phyloP scores from a whole-genome alignment of 2,113 vertebrate species.

The Craseonycteris thonglongyai region DNA sequence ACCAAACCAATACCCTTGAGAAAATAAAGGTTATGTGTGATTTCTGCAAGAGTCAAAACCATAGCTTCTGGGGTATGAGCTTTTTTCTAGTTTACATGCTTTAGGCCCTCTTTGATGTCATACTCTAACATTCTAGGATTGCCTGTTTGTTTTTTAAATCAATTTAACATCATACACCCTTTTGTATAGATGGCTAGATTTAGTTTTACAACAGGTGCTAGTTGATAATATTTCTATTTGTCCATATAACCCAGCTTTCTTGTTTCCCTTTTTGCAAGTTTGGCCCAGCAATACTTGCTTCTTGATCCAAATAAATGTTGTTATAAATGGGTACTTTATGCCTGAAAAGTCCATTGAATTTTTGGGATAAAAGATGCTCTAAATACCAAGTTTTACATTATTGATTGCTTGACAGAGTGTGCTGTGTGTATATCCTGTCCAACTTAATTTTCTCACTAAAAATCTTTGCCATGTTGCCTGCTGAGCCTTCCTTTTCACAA shows the following conservation, averaged over 20 bases:
- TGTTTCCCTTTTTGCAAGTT: not conserved
- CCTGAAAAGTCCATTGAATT: conserved; percentile 30
- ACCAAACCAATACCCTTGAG: not conserved
- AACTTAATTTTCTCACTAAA: conserved; percentile 64
- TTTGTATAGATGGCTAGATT: not conserved
- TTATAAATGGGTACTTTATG: not conserved
- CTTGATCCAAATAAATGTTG: not conserved
- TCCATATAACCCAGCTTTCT: not conserved
- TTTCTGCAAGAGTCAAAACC: not conserved
- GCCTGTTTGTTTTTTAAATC: not conserved
- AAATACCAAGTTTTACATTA: conserved; percentile 61
- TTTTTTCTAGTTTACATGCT: not conserved
- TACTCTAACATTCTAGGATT: not conserved
- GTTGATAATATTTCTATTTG: conserved; percentile 1
- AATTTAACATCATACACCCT: not conserved
- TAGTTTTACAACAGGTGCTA: not conserved
- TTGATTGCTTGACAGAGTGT: conserved; percentile 21
- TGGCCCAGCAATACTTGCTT: not conserved
- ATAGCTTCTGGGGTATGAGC: not conserved
- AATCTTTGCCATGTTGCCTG: conserved; percentile 60
- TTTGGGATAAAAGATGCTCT: conserved; percentile 40
- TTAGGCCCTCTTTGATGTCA: not conserved
- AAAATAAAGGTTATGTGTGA: not conserved
- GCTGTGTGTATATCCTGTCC: conserved; percentile 49
- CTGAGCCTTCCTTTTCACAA: conserved; percentile 64